These are phyloP conservation scores for Chaitophorus viminalis DNA, from an alignment of 2,888 invertebrate species.

Conservation along the genomic window DNA sequence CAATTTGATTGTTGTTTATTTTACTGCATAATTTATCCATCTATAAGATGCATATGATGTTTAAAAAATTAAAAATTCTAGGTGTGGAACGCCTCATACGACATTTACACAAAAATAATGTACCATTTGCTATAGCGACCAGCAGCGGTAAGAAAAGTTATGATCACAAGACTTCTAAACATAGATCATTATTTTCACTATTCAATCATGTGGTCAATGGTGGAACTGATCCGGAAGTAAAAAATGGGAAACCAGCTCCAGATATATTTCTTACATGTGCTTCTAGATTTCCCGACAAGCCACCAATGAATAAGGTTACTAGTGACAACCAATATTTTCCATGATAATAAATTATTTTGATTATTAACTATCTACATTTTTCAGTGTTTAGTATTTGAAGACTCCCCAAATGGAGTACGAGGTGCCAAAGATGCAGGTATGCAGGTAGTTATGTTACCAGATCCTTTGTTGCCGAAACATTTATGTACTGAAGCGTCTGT, in stretches of 20 bases:
- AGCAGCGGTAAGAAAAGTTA: conserved; percentile 82
- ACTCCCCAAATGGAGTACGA: conserved; percentile 88
- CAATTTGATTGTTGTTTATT: background rate
- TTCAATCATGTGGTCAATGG: conserved; percentile 85
- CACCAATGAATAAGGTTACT: conserved; percentile 72
- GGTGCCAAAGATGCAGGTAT: conserved; percentile 85
- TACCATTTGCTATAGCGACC: conserved; percentile 91
- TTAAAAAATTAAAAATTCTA: conserved; percentile 67
- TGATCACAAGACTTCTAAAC: conserved; percentile 75
- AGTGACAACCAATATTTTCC: background rate
- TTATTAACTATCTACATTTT: background rate
- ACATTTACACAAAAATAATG: conserved; percentile 78
- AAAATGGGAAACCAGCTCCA: conserved; percentile 87
- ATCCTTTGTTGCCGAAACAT: conserved; percentile 70
- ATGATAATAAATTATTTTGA: background rate
- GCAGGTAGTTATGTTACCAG: conserved; percentile 87
- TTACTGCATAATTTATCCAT: background rate
- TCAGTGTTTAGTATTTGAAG: conserved; percentile 82
- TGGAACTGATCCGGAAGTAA: conserved; percentile 85
- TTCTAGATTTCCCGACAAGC: conserved; percentile 76
- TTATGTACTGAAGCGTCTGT: conserved; percentile 74
- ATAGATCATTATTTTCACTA: conserved; percentile 75
- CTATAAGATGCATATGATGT: background rate
- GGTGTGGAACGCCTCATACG: conserved; percentile 82
- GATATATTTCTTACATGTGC: conserved; percentile 86